A percentile compares a stretch with the other conserved stretches of the same genome.
Evolutionary conservation across 1,140 invertebrate species (phyloP).

Genomic region (Drosophila seguyi): DNA sequence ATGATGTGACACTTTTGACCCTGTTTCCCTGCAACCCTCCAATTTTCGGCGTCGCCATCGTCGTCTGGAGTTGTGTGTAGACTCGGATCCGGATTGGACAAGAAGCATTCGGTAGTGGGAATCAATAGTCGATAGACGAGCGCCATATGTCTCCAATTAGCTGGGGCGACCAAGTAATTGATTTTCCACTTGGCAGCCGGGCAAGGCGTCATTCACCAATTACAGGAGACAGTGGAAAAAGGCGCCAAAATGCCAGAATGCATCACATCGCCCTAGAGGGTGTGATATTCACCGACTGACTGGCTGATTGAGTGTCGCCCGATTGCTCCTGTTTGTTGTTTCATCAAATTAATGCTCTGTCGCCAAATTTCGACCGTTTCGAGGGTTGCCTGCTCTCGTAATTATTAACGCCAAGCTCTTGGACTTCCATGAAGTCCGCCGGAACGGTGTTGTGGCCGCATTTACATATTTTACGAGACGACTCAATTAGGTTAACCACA

Average conservation of each 20-base stretch:
- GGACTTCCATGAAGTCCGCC: neutral
- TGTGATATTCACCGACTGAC: conserved; percentile 15
- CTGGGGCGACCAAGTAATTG: conserved; percentile 48
- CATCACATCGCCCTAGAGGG: neutral
- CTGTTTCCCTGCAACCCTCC: conserved; percentile 53
- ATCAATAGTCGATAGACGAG: conserved; percentile 51
- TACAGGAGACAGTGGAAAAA: conserved; percentile 43
- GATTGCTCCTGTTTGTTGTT: conserved; percentile 56
- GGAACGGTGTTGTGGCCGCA: conserved; percentile 37
- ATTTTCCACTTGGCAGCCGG: conserved; percentile 56
- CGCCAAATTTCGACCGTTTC: conserved; percentile 10
- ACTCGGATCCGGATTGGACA: conserved; percentile 10
- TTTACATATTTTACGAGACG: conserved; percentile 81
- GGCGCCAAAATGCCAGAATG: conserved; percentile 16
- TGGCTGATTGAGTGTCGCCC: conserved; percentile 21
- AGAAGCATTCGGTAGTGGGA: conserved; percentile 7
- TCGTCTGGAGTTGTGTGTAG: conserved; percentile 18
- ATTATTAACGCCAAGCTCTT: conserved; percentile 35
- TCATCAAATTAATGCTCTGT: conserved; percentile 73
- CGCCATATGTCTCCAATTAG: conserved; percentile 71
- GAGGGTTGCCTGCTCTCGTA: conserved; percentile 29
- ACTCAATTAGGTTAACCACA: conserved; percentile 85
- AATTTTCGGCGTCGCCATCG: conserved; percentile 25
- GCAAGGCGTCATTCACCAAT: conserved; percentile 46
- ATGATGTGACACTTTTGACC: conserved; percentile 85